A percentile compares a stretch with the other conserved stretches of the same genome.
phyloP scores from a whole-genome alignment of 2,797 vertebrate species.

The Sebastes taczanowskii region DNA sequence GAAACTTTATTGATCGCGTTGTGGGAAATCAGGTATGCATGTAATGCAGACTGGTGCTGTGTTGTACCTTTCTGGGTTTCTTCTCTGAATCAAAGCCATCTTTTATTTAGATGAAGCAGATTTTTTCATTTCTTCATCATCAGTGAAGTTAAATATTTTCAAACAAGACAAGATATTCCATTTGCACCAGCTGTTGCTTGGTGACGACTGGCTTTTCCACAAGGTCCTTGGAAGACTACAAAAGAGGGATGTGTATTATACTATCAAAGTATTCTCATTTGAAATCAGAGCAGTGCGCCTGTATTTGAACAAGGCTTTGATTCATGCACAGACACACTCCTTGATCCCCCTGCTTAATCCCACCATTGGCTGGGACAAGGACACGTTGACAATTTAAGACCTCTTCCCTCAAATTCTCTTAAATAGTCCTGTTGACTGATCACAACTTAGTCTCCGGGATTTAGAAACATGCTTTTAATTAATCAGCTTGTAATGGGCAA shows the following conservation, averaged over 20 bases:
- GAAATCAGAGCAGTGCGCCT: constrained; percentile 72
- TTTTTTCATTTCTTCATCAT: constrained; percentile 36
- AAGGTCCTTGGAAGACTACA: constrained; percentile 64
- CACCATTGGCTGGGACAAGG: constrained; percentile 84
- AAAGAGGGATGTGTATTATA: constrained; percentile 51
- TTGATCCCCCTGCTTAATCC: constrained; percentile 84
- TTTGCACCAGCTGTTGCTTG: constrained; percentile 49
- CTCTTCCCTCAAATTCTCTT: constrained; percentile 75
- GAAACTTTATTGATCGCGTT: neutral
- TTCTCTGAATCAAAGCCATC: constrained; percentile 28
- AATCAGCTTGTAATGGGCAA: constrained; percentile 68
- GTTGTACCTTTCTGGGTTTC: neutral
- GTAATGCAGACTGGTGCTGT: neutral
- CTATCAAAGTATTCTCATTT: constrained; percentile 80
- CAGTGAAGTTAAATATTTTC: constrained; percentile 31
- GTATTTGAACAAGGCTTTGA: constrained; percentile 85
- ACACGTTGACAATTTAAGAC: constrained; percentile 87
- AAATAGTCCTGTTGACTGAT: constrained; percentile 81
- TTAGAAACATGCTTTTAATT: constrained; percentile 73
- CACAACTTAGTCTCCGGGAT: constrained; percentile 67
- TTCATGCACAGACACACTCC: constrained; percentile 86
- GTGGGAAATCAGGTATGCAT: constrained; percentile 21
- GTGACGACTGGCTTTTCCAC: constrained; percentile 51
- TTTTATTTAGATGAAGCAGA: constrained; percentile 31
- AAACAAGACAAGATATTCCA: constrained; percentile 20